These are phyloP conservation scores for Brachycybe producta DNA, from an alignment of 2,888 invertebrate genomes.

Conservation along the genomic window DNA sequence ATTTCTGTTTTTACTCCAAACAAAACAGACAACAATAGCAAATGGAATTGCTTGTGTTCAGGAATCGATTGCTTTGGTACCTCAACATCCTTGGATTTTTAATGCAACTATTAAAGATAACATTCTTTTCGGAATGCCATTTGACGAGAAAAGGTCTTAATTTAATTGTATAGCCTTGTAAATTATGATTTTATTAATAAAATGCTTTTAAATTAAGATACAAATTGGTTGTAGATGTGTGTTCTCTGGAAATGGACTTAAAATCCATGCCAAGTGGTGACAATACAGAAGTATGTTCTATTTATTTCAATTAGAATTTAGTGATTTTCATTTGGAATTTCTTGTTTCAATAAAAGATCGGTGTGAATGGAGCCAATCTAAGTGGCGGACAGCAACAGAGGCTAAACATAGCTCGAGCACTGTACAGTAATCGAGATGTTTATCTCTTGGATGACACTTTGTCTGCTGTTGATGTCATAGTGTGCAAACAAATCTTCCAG, in stretches of 20 bases:
- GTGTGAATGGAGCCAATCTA: slow-evolving; percentile 38
- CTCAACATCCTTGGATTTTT: slow-evolving; percentile 38
- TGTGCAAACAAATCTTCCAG: slow-evolving; percentile 42
- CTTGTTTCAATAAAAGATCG: too few relatives aligned
- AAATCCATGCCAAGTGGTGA: slow-evolving; percentile 36
- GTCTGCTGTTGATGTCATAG: slow-evolving; percentile 41
- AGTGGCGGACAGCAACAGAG: slow-evolving; percentile 45
- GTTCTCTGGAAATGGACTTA: slow-evolving; percentile 36
- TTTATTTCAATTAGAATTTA: too few relatives aligned
- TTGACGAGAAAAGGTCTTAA: slow-evolving; percentile 28
- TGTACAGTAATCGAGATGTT: slow-evolving; percentile 39
- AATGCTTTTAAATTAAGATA: slow-evolving; percentile 26
- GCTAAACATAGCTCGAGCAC: slow-evolving; percentile 43
- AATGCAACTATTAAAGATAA: slow-evolving; percentile 37
- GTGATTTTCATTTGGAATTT: too few relatives aligned
- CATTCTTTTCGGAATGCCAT: slow-evolving; percentile 35
- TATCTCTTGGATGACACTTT: slow-evolving; percentile 47
- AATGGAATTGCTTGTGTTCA: slow-evolving; percentile 32
- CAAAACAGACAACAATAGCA: slow-evolving; percentile 15
- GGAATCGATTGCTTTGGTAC: slow-evolving; percentile 34
- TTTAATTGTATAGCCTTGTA: too few relatives aligned
- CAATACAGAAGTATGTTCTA: slow-evolving; percentile 39
- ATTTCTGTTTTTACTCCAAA: too few relatives aligned
- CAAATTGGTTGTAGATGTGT: slow-evolving; percentile 34
- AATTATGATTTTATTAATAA: too few relatives aligned